These are phyloP conservation scores for Blera fallax DNA, from an alignment of 2,888 invertebrate genomes.

Conservation along the genomic window DNA sequence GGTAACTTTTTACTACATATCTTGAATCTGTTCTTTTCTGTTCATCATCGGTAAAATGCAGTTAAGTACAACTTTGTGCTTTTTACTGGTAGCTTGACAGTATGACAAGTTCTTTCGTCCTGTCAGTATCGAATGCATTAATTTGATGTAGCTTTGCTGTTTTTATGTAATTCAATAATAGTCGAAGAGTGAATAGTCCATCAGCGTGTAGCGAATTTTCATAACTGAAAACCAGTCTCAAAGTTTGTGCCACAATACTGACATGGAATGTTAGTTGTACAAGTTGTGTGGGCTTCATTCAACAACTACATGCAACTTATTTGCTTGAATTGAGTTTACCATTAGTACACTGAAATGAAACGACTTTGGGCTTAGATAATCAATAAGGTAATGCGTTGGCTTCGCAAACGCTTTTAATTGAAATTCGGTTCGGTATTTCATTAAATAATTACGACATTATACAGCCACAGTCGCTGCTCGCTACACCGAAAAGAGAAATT, in stretches of 20 bases:
- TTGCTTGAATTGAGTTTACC: neutral
- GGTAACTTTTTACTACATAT: no score
- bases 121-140: no score
- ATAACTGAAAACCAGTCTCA: neutral
- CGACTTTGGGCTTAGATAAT: neutral
- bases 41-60: no score
- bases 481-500: slow-evolving; percentile 8
- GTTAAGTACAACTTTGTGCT: no score
- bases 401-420: neutral
- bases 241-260: neutral
- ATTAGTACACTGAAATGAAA: neutral
- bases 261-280: neutral
- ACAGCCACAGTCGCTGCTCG: neutral
- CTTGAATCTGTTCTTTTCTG: no score
- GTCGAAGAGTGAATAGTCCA: neutral
- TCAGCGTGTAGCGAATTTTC: neutral
- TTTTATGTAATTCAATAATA: no score
- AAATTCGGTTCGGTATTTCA: neutral
- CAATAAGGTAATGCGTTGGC: neutral
- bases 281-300: neutral
- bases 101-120: no score
- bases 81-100: no score
- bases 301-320: neutral
- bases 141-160: no score
- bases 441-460: neutral